These are phyloP conservation scores for Nicator chloris DNA, from an alignment of 2,113 vertebrate genomes.

Conservation along the genomic window DNA sequence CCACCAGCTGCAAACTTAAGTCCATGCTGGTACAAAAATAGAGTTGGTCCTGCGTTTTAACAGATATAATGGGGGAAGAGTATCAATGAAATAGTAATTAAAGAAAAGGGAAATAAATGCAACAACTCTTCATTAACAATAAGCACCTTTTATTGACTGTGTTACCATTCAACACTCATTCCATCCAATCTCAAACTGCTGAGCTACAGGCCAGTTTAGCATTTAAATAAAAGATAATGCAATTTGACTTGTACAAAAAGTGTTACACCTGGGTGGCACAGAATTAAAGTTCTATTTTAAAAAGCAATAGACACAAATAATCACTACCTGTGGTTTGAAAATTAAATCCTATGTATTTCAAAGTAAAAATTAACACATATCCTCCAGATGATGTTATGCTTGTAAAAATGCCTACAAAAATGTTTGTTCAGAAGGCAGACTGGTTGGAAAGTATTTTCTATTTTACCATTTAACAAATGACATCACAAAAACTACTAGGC, in stretches of 20 bases:
- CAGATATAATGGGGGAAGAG: neutral
- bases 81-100: neutral
- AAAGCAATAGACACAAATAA: neutral
- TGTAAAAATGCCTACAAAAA: slow-evolving; percentile 11
- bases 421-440: slow-evolving; percentile 19
- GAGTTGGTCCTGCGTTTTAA: neutral
- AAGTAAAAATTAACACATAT: neutral
- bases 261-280: neutral
- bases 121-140: neutral
- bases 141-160: slow-evolving; percentile 47
- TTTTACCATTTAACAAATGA: neutral
- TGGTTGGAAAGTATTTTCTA: neutral
- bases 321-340: neutral
- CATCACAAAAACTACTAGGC: neutral
- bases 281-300: neutral
- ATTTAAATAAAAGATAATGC: neutral
- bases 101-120: neutral
- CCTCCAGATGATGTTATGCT: neutral
- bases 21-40: neutral
- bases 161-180: neutral
- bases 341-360: neutral
- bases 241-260: slow-evolving; percentile 1
- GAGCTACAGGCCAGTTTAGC: neutral
- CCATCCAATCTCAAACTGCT: neutral
- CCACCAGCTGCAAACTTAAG: neutral